A percentile compares a stretch with the other conserved stretches of the same genome.
Conservation (phyloP, 1,140 invertebrate species). For the Pachypsylla venusta region DNA sequence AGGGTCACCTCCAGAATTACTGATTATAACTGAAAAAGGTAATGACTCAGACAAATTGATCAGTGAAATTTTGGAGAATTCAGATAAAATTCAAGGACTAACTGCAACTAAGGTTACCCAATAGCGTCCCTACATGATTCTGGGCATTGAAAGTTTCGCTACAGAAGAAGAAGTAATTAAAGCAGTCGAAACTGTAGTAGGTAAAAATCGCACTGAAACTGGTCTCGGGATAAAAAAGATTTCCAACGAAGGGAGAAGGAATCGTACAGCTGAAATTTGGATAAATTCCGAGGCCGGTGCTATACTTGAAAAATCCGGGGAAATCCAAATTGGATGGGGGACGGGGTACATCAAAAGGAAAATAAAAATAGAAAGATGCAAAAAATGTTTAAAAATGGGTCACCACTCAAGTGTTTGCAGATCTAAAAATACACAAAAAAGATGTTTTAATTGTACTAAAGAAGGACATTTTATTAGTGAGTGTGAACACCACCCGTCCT, state of each 20-base stretch:
- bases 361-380: constrained; percentile 8
- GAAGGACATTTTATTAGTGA: constrained; percentile 1
- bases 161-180: neutral
- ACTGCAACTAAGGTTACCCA: neutral
- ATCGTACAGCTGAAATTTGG: neutral
- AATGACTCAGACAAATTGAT: neutral
- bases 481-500: neutral
- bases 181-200: neutral
- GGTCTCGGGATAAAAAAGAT: neutral
- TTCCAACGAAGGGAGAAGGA: neutral
- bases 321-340: neutral
- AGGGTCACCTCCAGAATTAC: no score
- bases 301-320: neutral
- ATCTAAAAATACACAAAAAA: neutral
- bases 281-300: neutral
- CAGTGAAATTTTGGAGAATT: neutral
- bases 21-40: constrained; percentile 4
- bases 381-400: constrained; percentile 4
- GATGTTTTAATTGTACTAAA: constrained; percentile 1
- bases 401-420: neutral
- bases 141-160: neutral
- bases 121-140: constrained; percentile 5
- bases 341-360: neutral
- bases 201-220: neutral
- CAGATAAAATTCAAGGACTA: neutral